Conservation (phyloP, 1,140 invertebrate species). For the Lethrus apterus region DNA sequence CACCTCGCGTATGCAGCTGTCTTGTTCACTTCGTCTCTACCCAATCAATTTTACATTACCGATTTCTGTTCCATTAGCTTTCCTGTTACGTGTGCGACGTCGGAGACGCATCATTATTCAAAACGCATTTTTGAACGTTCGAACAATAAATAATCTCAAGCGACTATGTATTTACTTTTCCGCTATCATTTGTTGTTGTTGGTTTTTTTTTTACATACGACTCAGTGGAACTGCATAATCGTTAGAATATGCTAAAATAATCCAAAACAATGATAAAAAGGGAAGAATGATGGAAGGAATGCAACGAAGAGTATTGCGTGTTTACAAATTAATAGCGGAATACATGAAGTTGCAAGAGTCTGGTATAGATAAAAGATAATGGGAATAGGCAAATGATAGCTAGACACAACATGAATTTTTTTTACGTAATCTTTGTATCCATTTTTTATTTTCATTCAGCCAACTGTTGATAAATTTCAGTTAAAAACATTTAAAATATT, state of each 20-base stretch:
- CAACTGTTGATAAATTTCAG: no score
- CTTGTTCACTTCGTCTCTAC: constrained; percentile 6
- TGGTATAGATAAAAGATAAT: no score
- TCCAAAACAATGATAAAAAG: not conserved
- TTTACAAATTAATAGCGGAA: no score
- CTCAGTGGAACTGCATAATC: no score
- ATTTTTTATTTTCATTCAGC: no score
- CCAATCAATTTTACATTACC: constrained; percentile 12
- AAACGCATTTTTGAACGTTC: constrained; percentile 3
- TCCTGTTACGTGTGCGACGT: constrained; percentile 4
- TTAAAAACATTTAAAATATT: no score
- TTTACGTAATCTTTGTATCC: no score
- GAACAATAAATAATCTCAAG: not conserved
- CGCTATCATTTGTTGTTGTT: not conserved
- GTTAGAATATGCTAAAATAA: no score
- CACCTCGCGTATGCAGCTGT: constrained; percentile 5
- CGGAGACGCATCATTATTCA: constrained; percentile 11
- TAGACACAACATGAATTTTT: no score
- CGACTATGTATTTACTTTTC: not conserved
- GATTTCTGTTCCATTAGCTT: not conserved
- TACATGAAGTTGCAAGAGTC: no score
- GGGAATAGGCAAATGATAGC: no score
- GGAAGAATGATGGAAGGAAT: not conserved
- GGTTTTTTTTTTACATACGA: not conserved
- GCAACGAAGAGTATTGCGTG: not conserved